Evolutionary conservation across 1,140 invertebrate genomes (phyloP), one percentile per base, ranked within the genome.

Genomic region (Drosophila kikkawai): DNA sequence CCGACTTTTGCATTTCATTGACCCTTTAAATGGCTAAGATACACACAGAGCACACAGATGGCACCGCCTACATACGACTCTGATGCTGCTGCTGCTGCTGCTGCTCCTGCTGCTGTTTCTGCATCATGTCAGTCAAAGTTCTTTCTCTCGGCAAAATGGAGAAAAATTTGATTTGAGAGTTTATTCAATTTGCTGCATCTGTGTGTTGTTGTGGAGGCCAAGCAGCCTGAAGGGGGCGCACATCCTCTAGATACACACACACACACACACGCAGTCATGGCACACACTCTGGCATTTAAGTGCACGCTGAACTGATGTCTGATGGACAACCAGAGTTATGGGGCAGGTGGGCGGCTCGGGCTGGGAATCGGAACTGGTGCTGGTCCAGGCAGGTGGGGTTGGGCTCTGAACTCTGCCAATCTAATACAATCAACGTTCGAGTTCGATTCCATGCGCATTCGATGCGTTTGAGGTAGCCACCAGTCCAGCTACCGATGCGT

Each of bases 151-250:
- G 69, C 76, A 84, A 77, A 80, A 84, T 80, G 83, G 85, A 81
- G 84, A 88, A 88, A 85, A 88, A 90, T 88, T 88, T 90, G 84
- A 88, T 90, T 88, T 79, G 75, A 76, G 85, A 90, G 85, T 88
- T 88, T 88, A 88, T 88, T 88, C 84, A 88, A 88, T 88, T 88
- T 88, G 78, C 78, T 85, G 48, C 81, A 80, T 81, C 50, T 51
- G 75, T 79, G 51, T 69, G 45, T 73, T 59, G 41, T 51, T n/a
- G 26, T 3, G 22, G 50, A 22, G 26, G 45, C 19, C 45, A 22
- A 22, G 19, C 56, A n/a, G 58, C 48, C 47, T 48, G 15, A 32
- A 56, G 74, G 59, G 68, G 64, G 63, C 32, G 63, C 39, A 42
- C 65, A 41, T 53, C 63, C 8, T 48, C 42, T 36, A 44, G 37